Percentiles rank a stretch among this genome's conserved stretches.
These are phyloP conservation scores for Orchesella flavescens DNA, from an alignment of 2,888 invertebrate species.

Conservation along the genomic window DNA sequence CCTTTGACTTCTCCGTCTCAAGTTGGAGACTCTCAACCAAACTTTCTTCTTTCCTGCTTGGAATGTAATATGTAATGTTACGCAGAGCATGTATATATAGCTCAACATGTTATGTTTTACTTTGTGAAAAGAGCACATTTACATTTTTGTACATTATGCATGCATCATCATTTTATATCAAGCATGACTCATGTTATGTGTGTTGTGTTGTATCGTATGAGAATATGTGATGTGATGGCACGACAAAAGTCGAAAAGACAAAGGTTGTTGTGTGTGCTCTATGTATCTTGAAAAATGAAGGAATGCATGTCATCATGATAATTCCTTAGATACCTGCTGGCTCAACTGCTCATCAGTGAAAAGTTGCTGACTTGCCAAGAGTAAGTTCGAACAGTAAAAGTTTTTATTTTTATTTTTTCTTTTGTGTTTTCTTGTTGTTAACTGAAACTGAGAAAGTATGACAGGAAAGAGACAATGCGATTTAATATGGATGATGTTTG, in stretches of 20 bases:
- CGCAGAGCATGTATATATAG: no score
- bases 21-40: no score
- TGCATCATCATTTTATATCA: conserved; percentile 20
- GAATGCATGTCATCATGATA: conserved; percentile 25
- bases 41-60: no score
- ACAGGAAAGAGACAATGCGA: no score
- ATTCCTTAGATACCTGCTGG: conserved; percentile 15
- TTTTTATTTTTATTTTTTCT: background rate
- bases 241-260: no score
- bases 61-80: no score
- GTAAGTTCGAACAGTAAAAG: background rate
- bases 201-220: no score
- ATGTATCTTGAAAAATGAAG: background rate
- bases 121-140: background rate
- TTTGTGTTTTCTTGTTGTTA: no score
- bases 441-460: no score
- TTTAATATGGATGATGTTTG: no score
- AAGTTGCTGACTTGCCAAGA: background rate
- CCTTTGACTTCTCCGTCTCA: no score
- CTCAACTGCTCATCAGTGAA: background rate
- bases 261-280: background rate
- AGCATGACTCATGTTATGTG: background rate
- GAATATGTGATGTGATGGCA: no score
- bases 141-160: conserved; percentile 17
- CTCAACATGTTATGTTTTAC: conserved; percentile 8